Percentiles rank a stretch among this genome's conserved stretches.
Evolutionary conservation across 2,888 invertebrate species (phyloP).

Genomic region (Polyommatus icarus): DNA sequence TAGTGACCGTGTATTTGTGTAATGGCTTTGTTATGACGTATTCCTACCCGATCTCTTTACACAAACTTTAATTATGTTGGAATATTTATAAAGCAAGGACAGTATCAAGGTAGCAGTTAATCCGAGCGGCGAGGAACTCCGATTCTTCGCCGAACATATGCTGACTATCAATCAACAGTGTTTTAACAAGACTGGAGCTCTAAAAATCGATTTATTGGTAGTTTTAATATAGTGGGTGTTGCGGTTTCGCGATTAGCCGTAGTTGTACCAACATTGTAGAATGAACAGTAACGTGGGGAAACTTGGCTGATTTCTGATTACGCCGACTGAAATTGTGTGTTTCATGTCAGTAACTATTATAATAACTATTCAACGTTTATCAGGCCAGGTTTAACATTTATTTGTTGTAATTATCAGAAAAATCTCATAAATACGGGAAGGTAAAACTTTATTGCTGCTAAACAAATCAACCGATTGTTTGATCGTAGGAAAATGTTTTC

Average conservation of each 20-base stretch:
- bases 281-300: neutral
- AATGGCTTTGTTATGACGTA: conserved; percentile 27
- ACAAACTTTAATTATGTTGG: conserved; percentile 30
- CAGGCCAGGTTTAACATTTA: too few relatives aligned
- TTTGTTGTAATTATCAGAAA: too few relatives aligned
- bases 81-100: conserved; percentile 32
- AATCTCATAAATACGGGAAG: too few relatives aligned
- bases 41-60: conserved; percentile 18
- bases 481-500: too few relatives aligned
- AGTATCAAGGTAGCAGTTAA: conserved; percentile 28
- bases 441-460: too few relatives aligned
- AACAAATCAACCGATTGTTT: too few relatives aligned
- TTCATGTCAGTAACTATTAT: too few relatives aligned
- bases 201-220: conserved; percentile 30
- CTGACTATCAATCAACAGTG: conserved; percentile 28
- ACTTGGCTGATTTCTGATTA: neutral
- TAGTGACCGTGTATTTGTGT: conserved; percentile 20
- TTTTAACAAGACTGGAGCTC: conserved; percentile 29
- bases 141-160: conserved; percentile 24
- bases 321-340: too few relatives aligned
- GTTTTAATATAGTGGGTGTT: conserved; percentile 4
- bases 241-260: neutral
- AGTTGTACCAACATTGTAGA: neutral
- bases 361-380: too few relatives aligned
- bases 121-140: neutral